These are phyloP conservation scores for Mellivora capensis DNA, from an alignment of 2,113 vertebrate species.

Conservation along the genomic window DNA sequence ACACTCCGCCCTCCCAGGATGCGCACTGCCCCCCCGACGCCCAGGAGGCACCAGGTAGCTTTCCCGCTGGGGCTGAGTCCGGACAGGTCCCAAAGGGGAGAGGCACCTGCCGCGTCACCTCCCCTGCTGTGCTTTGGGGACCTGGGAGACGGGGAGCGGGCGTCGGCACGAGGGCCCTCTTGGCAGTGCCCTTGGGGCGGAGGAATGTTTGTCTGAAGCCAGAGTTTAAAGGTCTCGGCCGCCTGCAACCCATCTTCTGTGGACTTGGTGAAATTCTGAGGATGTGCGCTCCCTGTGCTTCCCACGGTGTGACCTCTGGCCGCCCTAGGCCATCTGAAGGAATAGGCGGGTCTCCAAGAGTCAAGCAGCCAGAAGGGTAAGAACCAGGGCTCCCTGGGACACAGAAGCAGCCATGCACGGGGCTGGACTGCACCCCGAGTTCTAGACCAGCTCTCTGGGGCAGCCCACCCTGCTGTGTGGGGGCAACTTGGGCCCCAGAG, in stretches of 20 bases:
- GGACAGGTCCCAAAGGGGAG: neutral
- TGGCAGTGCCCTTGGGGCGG: neutral
- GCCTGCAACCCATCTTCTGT: neutral
- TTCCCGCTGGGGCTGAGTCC: neutral
- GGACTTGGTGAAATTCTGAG: neutral
- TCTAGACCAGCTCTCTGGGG: neutral
- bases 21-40: neutral
- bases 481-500: neutral
- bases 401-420: neutral
- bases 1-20: slow-evolving; percentile 45
- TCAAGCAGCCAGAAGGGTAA: neutral
- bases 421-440: neutral
- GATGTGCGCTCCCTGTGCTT: neutral
- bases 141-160: neutral
- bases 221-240: neutral
- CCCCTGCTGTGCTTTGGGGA: too few relatives aligned
- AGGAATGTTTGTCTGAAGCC: neutral
- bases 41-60: neutral
- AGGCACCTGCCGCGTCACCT: fast-evolving
- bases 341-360: neutral
- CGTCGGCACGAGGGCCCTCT: neutral
- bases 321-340: neutral
- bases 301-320: neutral
- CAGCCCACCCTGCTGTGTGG: too few relatives aligned
- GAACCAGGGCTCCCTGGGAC: neutral